Evolutionary conservation across 2,888 invertebrate species (phyloP).

Genomic region (Clistopyga incitator): DNA sequence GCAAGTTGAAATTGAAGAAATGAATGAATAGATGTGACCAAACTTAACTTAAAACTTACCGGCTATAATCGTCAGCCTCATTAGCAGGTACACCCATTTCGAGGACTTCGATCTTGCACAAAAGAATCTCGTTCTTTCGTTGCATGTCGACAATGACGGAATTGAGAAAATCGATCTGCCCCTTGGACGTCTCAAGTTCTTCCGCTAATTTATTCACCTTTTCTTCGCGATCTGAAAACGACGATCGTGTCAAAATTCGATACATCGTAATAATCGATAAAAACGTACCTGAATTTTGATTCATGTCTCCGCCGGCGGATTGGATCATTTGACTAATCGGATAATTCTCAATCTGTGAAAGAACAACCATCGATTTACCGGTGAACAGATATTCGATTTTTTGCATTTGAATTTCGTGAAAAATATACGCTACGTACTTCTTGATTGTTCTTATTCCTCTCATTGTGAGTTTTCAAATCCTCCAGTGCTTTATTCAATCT

Average conservation of each 20-base stretch:
- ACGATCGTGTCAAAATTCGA: slow-evolving; percentile 36
- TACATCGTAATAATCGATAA: slow-evolving; percentile 47
- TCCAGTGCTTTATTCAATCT: slow-evolving; percentile 75
- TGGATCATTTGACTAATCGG: slow-evolving; percentile 67
- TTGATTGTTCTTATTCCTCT: slow-evolving; percentile 78
- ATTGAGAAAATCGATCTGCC: slow-evolving; percentile 95
- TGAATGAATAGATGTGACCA: background rate
- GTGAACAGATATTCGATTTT: background rate
- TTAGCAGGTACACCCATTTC: slow-evolving; percentile 87
- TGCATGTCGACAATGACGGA: slow-evolving; percentile 99
- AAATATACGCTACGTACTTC: slow-evolving; percentile 69
- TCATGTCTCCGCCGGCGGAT: slow-evolving; percentile 71
- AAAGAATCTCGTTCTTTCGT: slow-evolving; percentile 94
- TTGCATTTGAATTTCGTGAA: background rate
- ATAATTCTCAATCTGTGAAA: slow-evolving; percentile 60
- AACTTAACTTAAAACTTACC: slow-evolving; percentile 80
- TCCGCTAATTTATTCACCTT: slow-evolving; percentile 84
- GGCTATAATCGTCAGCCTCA: slow-evolving; percentile 84
- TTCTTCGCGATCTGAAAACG: slow-evolving; percentile 58
- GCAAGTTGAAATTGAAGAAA: background rate
- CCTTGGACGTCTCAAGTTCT: slow-evolving; percentile 88
- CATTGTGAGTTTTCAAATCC: slow-evolving; percentile 76
- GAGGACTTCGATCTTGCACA: slow-evolving; percentile 91
- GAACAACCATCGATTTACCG: background rate
- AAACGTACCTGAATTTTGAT: slow-evolving; percentile 72